A percentile compares a stretch with the other conserved stretches of the same genome.
phyloP scores from a whole-genome alignment of 2,888 invertebrate genomes.

The Drosophila greeni region DNA sequence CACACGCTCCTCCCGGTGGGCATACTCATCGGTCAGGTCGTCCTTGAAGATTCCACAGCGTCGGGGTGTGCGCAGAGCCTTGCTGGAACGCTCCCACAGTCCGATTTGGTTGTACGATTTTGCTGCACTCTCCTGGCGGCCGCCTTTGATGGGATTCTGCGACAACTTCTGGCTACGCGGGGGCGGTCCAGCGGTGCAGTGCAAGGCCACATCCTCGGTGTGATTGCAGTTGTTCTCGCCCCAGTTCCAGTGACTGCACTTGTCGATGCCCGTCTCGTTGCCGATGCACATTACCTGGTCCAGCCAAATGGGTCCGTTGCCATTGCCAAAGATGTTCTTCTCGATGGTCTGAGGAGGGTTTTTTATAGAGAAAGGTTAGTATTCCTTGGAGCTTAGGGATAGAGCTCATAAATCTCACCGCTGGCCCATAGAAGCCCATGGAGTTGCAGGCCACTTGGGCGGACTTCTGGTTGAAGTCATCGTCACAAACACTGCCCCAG shows the following conservation, averaged over 20 bases:
- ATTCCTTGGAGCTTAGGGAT: neutral
- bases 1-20: conserved; percentile 81
- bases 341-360: conserved; percentile 63
- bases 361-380: neutral
- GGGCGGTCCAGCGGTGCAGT: conserved; percentile 70
- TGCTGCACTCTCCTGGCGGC: neutral
- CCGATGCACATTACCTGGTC: conserved; percentile 85
- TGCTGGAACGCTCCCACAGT: conserved; percentile 75
- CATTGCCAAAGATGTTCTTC: conserved; percentile 77
- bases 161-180: conserved; percentile 36
- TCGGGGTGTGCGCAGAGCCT: conserved; percentile 73
- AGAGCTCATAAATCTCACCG: conserved; percentile 60
- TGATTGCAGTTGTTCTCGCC: conserved; percentile 86
- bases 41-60: conserved; percentile 80
- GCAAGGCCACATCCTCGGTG: conserved; percentile 85
- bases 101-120: conserved; percentile 68
- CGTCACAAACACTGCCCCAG: conserved; percentile 90
- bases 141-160: conserved; percentile 16
- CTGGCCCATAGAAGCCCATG: conserved; percentile 81
- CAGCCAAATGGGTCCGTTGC: conserved; percentile 85
- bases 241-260: conserved; percentile 85
- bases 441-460: conserved; percentile 83
- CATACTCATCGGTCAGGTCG: conserved; percentile 76
- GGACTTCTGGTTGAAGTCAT: conserved; percentile 84
- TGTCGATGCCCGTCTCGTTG: conserved; percentile 82